These are phyloP conservation scores for Sigmodon hispidus DNA, from an alignment of 2,113 vertebrate genomes.

Conservation along the genomic window DNA sequence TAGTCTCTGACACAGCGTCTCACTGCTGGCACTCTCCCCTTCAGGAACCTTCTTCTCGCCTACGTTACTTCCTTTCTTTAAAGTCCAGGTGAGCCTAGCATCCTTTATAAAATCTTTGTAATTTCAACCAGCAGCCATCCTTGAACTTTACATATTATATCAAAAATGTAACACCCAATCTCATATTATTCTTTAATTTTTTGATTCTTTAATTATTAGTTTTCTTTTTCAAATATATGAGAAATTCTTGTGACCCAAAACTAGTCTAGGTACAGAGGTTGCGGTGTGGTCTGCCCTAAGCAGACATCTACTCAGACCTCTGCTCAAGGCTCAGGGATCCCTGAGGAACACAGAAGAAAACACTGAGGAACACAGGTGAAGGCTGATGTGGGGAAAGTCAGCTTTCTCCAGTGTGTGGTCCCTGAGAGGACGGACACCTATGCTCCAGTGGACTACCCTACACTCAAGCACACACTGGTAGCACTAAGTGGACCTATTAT, in stretches of 20 bases:
- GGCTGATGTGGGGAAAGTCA: too few relatives aligned
- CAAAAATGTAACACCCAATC: neutral
- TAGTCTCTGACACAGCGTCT: neutral
- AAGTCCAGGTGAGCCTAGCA: neutral
- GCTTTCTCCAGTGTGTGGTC: neutral
- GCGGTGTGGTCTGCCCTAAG: too few relatives aligned
- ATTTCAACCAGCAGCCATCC: neutral
- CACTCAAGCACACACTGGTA: neutral
- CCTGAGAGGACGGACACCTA: neutral
- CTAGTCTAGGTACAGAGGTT: neutral
- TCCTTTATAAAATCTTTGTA: neutral
- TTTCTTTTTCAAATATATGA: constrained; percentile 1
- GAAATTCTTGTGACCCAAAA: neutral
- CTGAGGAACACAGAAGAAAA: neutral
- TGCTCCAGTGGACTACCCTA: neutral
- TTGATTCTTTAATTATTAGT: neutral
- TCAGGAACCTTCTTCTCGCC: neutral
- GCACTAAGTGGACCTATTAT: neutral
- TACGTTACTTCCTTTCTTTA: neutral
- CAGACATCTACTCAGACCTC: too few relatives aligned
- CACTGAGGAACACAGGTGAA: neutral
- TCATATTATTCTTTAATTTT: constrained; percentile 17
- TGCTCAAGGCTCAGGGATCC: neutral
- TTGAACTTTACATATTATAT: neutral
- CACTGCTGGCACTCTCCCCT: neutral